phyloP scores from a whole-genome alignment of 2,113 vertebrate species.

The Larimichthys crocea region DNA sequence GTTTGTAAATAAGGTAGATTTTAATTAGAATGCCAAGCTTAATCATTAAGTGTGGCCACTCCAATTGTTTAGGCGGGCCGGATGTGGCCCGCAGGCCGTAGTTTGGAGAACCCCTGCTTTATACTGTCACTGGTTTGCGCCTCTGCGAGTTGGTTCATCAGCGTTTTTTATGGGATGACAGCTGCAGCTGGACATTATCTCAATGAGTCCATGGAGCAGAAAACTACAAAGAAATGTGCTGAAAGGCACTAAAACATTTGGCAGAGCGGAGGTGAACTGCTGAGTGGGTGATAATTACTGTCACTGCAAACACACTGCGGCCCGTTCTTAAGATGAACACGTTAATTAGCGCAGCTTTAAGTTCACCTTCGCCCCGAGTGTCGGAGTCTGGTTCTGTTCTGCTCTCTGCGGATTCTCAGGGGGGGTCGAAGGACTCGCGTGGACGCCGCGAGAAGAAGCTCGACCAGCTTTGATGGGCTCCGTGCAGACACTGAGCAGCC shows the following conservation, averaged over 20 bases:
- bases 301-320: not conserved
- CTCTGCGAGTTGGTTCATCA: not conserved
- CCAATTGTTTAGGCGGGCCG: too few species aligned
- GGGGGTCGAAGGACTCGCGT: not conserved
- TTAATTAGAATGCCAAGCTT: too few species aligned
- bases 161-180: not conserved
- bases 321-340: not conserved
- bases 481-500: slow-evolving; percentile 13
- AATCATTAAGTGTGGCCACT: too few species aligned
- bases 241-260: not conserved
- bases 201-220: too few species aligned
- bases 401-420: not conserved
- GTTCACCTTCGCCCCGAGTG: not conserved
- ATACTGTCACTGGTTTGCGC: too few species aligned
- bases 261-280: not conserved
- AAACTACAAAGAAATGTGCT: not conserved
- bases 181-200: not conserved
- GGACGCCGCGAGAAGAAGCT: slow-evolving; percentile 6
- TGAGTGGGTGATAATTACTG: too few species aligned
- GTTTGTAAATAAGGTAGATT: too few species aligned
- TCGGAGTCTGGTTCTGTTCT: not conserved
- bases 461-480: slow-evolving; percentile 2
- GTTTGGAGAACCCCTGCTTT: too few species aligned
- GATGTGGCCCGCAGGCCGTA: too few species aligned
- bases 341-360: too few species aligned